A percentile compares a stretch with the other conserved stretches of the same genome.
Conservation (phyloP, 2,797 vertebrate genomes). For the Acrocephalus scirpaceus region DNA sequence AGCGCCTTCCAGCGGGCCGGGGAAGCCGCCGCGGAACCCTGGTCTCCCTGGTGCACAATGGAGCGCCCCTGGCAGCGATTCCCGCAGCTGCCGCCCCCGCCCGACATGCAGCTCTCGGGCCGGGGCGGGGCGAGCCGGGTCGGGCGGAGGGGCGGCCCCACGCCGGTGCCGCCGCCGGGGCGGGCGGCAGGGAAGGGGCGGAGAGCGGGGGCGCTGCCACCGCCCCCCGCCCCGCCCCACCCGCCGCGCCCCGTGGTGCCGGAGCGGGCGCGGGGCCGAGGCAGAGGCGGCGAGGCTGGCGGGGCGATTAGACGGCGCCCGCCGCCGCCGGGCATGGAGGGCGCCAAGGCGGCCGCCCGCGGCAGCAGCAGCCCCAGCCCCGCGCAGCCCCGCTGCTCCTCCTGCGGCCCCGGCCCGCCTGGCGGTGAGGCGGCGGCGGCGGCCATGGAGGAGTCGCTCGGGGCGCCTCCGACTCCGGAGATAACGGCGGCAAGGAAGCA, state of each 20-base stretch:
- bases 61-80: rapidly evolving
- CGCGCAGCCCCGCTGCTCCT: neutral
- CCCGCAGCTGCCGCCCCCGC: neutral
- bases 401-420: conserved; percentile 43
- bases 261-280: conserved; percentile 23
- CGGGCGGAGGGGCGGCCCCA: neutral
- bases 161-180: neutral
- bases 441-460: conserved; percentile 50
- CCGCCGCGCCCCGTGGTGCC: conserved; percentile 40
- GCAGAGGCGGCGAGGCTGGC: conserved; percentile 50
- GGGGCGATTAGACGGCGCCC: conserved; percentile 11
- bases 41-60: rapidly evolving
- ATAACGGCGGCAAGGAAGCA: conserved; percentile 74
- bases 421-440: neutral
- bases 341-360: neutral
- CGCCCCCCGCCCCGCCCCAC: neutral
- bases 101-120: neutral
- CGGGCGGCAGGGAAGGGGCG: neutral
- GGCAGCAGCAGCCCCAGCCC: neutral
- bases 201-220: neutral
- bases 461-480: conserved; percentile 29
- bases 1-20: neutral
- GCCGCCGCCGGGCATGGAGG: conserved; percentile 47
- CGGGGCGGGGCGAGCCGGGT: neutral
- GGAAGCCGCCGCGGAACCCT: neutral